Base-by-base conservation (phyloP, 2,113 vertebrate species). In the Erpornis zantholeuca region DNA sequence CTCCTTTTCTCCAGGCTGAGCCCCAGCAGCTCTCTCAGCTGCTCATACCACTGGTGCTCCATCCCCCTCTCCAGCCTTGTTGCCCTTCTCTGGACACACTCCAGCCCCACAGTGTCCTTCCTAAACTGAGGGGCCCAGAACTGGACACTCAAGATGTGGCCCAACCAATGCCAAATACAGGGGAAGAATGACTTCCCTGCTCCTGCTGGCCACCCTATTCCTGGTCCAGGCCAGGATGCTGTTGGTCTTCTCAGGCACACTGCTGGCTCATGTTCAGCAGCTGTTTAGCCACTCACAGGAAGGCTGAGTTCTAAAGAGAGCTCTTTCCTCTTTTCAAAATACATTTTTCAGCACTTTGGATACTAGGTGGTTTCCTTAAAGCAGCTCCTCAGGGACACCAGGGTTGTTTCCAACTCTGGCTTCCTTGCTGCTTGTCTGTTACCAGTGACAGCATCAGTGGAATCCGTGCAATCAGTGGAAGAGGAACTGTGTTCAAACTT, bases 261-360 rank as follows among this genome's bases (percentile, higher is more conserved):
- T 66, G 23, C 31, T 50, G 44, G 35, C 42, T 66, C 52, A 29
- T 24, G 15, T 31, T 35, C 61, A 50, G 42, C 35, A 3, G 21
- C 53, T 50, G 31, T 25, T 31, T 33, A 63, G 29, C 8, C 8
- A 10, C 28, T 36, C 45, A 17, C 12, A 47, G 13, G 31, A 91
- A 65, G 20, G 28, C 12, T 68, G 40, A 57, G 25, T 19, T 87
- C 15, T 50, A 45, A 77, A 85, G 38, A 12, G 14, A 70, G 5
- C 5, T 33, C 10, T 38, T 47, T 7, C 8, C 44, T 61, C 36
- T 70, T 76, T 82, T 36, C 31, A 77, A 73, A 77, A 54, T 10
- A 17, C 0, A 6, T 1, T 19, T 66, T 78, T 44, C 56, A 22
- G 45, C 0, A 1, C 11, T 88, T 83, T 3, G 3, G 28, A 13